phyloP scores from a whole-genome alignment of 92 coral and sea anemone genomes.

The Scolanthus callimorphus region DNA sequence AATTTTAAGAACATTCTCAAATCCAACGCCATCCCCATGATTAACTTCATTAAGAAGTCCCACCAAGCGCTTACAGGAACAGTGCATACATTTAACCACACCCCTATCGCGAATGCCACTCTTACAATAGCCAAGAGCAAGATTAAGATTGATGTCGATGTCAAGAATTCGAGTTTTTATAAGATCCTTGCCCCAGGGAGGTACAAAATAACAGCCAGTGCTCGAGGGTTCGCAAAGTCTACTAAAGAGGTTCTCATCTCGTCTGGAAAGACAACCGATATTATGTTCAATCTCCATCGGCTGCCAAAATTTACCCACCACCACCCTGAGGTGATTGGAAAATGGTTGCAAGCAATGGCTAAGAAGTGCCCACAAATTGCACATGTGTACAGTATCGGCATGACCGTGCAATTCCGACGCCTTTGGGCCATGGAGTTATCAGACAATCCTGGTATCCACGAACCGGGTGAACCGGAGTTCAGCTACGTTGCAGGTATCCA shows the following conservation, averaged over 20 bases:
- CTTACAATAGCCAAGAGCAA: constrained; percentile 43
- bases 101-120: constrained; percentile 47
- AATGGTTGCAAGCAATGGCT: constrained; percentile 44
- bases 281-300: constrained; percentile 70
- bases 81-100: constrained; percentile 53
- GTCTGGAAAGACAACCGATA: constrained; percentile 36
- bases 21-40: constrained; percentile 64
- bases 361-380: constrained; percentile 61
- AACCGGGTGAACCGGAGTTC: constrained; percentile 97
- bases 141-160: constrained; percentile 45
- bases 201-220: constrained; percentile 83
- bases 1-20: constrained; percentile 52
- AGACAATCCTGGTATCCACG: constrained; percentile 90
- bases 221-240: constrained; percentile 67
- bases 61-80: constrained; percentile 81
- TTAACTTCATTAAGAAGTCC: constrained; percentile 64
- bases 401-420: constrained; percentile 68
- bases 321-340: constrained; percentile 50
- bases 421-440: constrained; percentile 91
- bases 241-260: constrained; percentile 62
- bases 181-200: constrained; percentile 74
- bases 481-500: constrained; percentile 89
- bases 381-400: constrained; percentile 79
- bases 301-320: constrained; percentile 69
- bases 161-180: constrained; percentile 58